phyloP scores from a whole-genome alignment of 2,113 vertebrate genomes.

The Coregonus clupeaformis region DNA sequence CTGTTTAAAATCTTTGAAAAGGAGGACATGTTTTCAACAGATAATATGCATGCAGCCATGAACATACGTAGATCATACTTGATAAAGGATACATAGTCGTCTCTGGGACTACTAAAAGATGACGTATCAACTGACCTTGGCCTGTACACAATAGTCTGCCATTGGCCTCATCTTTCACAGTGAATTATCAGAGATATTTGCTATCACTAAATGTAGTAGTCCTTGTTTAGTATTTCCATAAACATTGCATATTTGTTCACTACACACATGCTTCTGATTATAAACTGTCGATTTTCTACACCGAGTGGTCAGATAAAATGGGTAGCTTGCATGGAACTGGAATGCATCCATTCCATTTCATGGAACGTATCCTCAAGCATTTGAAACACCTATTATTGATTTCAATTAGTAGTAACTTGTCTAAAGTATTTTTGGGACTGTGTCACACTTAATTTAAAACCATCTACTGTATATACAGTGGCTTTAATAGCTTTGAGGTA shows the following conservation, averaged over 20 bases:
- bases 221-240: slow-evolving; percentile 8
- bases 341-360: neutral
- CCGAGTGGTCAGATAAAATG: neutral
- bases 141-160: slow-evolving; percentile 21
- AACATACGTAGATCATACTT: slow-evolving; percentile 19
- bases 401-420: slow-evolving; percentile 6
- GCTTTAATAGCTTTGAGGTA: neutral
- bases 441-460: neutral
- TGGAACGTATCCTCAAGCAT: neutral
- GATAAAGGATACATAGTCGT: slow-evolving; percentile 28
- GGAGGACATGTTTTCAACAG: slow-evolving; percentile 36
- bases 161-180: slow-evolving; percentile 20
- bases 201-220: slow-evolving; percentile 1
- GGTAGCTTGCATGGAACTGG: neutral
- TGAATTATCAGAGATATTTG: slow-evolving; percentile 26
- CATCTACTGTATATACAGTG: neutral
- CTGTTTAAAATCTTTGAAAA: slow-evolving; percentile 12
- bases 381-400: slow-evolving; percentile 17
- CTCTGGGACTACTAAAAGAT: slow-evolving; percentile 31
- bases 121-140: slow-evolving; percentile 15
- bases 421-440: neutral
- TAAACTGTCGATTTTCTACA: neutral
- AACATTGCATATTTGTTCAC: neutral
- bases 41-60: slow-evolving; percentile 7
- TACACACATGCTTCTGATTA: neutral